These are phyloP conservation scores for Argyresthia goedartella DNA, from an alignment of 2,888 invertebrate species.

Conservation along the genomic window DNA sequence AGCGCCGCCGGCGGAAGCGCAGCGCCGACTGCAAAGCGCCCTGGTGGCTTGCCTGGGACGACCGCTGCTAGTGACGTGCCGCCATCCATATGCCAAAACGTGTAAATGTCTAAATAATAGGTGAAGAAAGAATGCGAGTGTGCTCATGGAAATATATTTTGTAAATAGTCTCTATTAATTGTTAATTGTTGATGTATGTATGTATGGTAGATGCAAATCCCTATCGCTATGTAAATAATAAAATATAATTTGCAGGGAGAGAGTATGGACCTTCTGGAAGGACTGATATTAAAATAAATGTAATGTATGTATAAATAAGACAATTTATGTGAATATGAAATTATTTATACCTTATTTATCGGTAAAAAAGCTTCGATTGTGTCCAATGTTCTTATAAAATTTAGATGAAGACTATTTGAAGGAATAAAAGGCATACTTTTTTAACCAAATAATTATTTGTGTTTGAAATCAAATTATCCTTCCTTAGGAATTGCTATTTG, in stretches of 20 bases:
- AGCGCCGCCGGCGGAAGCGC: conserved; percentile 81
- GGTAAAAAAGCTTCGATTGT: conserved; percentile 71
- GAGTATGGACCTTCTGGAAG: conserved; percentile 69
- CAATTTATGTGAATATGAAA: conserved; percentile 70
- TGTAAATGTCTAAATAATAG: conserved; percentile 41
- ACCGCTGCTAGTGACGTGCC: conserved; percentile 60
- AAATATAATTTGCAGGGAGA: conserved; percentile 70
- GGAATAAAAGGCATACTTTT: conserved; percentile 71
- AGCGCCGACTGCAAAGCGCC: conserved; percentile 52
- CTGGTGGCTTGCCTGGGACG: conserved; percentile 63
- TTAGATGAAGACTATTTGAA: conserved; percentile 72
- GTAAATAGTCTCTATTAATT: conserved; percentile 71
- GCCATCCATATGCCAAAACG: conserved; percentile 68
- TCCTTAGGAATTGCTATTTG: too few species aligned
- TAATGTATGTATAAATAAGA: conserved; percentile 70
- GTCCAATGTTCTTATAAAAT: conserved; percentile 72
- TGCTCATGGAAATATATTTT: conserved; percentile 59
- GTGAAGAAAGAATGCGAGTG: conserved; percentile 46
- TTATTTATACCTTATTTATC: conserved; percentile 71
- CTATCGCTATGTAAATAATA: conserved; percentile 70
- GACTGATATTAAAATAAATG: conserved; percentile 70
- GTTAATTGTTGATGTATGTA: conserved; percentile 72
- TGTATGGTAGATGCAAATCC: conserved; percentile 68
- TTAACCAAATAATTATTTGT: conserved; percentile 61
- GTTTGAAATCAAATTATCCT: conserved; percentile 14